phyloP scores from a whole-genome alignment of 2,888 invertebrate species.

The Candidula unifasciata region DNA sequence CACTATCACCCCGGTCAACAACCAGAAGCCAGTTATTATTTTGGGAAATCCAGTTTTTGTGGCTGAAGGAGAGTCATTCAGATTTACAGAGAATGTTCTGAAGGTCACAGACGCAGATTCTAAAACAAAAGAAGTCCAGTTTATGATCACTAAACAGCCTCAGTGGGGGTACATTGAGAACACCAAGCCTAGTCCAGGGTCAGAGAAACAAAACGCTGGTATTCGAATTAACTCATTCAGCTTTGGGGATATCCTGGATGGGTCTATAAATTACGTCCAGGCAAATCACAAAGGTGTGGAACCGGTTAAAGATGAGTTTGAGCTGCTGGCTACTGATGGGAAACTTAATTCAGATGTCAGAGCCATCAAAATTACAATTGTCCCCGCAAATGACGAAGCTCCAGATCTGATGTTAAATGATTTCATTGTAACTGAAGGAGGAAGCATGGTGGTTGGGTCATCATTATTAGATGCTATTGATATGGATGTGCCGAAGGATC shows the following conservation, averaged over 20 bases:
- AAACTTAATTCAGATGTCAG: slow-evolving; percentile 71
- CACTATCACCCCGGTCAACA: slow-evolving; percentile 76
- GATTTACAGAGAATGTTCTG: slow-evolving; percentile 70
- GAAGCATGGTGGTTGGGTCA: slow-evolving; percentile 68
- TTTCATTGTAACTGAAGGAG: slow-evolving; percentile 74
- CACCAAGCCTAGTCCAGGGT: slow-evolving; percentile 72
- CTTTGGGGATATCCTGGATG: slow-evolving; percentile 74
- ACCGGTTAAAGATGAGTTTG: slow-evolving; percentile 75
- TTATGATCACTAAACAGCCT: slow-evolving; percentile 75
- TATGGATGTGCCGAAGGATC: slow-evolving; percentile 73
- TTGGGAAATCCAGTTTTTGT: slow-evolving; percentile 75
- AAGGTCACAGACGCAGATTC: slow-evolving; percentile 76
- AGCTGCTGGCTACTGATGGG: slow-evolving; percentile 76
- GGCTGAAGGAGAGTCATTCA: slow-evolving; percentile 72
- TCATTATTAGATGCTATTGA: slow-evolving; percentile 73
- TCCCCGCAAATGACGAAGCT: slow-evolving; percentile 75
- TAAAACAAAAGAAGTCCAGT: slow-evolving; percentile 69
- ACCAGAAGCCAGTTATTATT: slow-evolving; percentile 73
- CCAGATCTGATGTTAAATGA: slow-evolving; percentile 74
- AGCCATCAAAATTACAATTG: slow-evolving; percentile 71
- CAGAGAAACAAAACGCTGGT: slow-evolving; percentile 73
- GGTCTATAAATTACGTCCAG: slow-evolving; percentile 76
- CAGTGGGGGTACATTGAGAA: slow-evolving; percentile 77
- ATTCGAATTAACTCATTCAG: slow-evolving; percentile 72
- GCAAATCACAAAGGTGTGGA: slow-evolving; percentile 74